A percentile compares a stretch with the other conserved stretches of the same genome.
Conservation (phyloP, 2,113 vertebrate genomes). For the Puma concolor region DNA sequence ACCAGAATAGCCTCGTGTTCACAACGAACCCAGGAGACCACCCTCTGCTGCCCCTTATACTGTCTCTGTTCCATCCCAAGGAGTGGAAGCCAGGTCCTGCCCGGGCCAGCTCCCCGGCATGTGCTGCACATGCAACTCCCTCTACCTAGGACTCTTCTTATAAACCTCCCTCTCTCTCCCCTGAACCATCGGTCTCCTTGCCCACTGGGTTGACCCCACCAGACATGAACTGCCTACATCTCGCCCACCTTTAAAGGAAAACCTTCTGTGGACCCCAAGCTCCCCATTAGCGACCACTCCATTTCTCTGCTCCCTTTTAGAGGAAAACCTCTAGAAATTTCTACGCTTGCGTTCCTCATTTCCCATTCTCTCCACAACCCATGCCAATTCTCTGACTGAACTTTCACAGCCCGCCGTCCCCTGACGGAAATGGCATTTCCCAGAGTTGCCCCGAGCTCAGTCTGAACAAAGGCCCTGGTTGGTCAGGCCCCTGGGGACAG, state of each 20-base stretch:
- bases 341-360: background rate
- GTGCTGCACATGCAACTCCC: accelerated
- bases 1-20: background rate
- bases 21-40: background rate
- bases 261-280: background rate
- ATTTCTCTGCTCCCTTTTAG: background rate
- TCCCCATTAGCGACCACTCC: background rate
- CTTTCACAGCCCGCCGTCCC: background rate
- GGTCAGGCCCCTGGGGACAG: background rate
- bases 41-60: background rate
- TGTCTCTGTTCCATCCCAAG: background rate
- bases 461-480: background rate
- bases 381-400: background rate
- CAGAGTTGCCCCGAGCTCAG: background rate
- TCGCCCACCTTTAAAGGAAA: background rate
- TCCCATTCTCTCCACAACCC: background rate
- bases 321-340: background rate
- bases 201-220: background rate
- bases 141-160: background rate
- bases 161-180: background rate
- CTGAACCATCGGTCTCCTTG: background rate
- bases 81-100: accelerated
- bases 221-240: background rate
- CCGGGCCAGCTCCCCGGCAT: background rate
- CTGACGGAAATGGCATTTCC: background rate